Percentiles rank a stretch among this genome's conserved stretches.
Evolutionary conservation across 2,113 vertebrate species (phyloP).

Genomic region (Caretta caretta): DNA sequence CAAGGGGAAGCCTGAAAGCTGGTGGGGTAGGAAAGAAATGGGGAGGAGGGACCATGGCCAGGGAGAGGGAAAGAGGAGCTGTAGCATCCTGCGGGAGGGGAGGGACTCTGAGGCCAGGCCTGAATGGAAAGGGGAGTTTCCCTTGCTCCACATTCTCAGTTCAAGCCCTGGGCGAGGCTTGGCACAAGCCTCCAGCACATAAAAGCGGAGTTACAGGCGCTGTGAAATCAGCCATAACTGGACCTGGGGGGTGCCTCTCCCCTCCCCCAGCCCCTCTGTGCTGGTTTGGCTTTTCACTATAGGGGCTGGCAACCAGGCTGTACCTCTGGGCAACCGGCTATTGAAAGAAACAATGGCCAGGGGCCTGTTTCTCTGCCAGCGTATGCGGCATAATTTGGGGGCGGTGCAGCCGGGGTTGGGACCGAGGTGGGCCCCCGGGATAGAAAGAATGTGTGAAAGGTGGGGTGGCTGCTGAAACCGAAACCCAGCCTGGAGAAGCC

Average conservation of each 20-base stretch:
- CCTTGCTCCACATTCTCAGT: neutral
- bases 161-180: neutral
- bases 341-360: neutral
- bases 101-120: neutral
- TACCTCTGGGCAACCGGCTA: neutral
- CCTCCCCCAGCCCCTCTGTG: neutral
- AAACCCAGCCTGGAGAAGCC: neutral
- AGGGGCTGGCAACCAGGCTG: neutral
- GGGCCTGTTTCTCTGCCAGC: neutral
- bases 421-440: neutral
- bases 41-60: neutral
- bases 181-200: neutral
- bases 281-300: neutral
- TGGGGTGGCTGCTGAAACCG: neutral
- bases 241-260: neutral
- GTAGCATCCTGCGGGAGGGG: neutral
- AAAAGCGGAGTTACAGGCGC: neutral
- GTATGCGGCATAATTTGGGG: neutral
- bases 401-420: accelerated
- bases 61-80: neutral
- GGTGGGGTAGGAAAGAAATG: neutral
- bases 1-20: neutral
- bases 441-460: slow-evolving; percentile 32
- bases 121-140: neutral
- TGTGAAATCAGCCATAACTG: neutral